A percentile compares a stretch with the other conserved stretches of the same genome.
Evolutionary conservation across 1,140 invertebrate species (phyloP).

Genomic region (Papilio glaucus): DNA sequence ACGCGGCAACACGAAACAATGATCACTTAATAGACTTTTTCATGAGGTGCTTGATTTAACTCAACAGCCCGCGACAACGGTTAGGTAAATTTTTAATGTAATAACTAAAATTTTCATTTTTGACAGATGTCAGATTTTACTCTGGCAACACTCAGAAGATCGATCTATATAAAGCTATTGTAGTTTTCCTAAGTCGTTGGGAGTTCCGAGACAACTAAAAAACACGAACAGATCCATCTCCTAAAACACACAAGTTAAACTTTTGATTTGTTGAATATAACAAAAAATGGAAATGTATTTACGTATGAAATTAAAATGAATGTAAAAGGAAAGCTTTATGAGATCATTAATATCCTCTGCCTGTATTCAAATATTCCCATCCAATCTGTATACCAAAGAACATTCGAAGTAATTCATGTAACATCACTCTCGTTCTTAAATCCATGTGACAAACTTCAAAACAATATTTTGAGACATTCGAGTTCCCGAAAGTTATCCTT

Average conservation of each 20-base stretch:
- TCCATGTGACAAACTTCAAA: constrained; percentile 7
- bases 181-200: too few relatives aligned
- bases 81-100: not conserved
- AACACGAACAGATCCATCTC: too few relatives aligned
- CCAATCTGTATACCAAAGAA: not conserved
- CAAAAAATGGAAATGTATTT: too few relatives aligned
- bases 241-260: too few relatives aligned
- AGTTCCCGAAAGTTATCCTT: constrained; percentile 8
- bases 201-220: too few relatives aligned
- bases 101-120: not conserved
- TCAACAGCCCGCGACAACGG: not conserved
- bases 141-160: too few relatives aligned
- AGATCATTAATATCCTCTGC: not conserved
- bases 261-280: too few relatives aligned
- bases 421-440: constrained; percentile 10
- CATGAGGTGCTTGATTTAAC: not conserved
- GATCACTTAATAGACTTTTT: constrained; percentile 12
- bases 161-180: too few relatives aligned
- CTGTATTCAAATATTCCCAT: not conserved
- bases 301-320: too few relatives aligned
- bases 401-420: not conserved
- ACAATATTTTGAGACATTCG: constrained; percentile 22
- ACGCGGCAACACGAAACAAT: not conserved
- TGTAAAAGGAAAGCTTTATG: not conserved
- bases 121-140: not conserved